Evolutionary conservation across 2,888 invertebrate genomes (phyloP), one percentile per base, ranked within the genome.

Genomic region (Drosophila longiperda): DNA sequence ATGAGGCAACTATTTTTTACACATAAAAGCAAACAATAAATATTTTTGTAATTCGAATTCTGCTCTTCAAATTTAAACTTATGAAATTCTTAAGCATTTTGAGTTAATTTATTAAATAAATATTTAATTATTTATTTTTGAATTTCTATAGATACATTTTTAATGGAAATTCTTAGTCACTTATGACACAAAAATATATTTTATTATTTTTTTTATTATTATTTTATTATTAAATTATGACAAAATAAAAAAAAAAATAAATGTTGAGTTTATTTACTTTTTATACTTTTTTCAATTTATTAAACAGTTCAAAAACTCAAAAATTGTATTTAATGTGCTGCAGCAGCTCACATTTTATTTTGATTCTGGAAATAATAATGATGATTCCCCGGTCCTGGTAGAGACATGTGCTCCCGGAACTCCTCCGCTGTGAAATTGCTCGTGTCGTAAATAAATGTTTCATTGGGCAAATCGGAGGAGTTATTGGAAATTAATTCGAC

Each of bases 371-470:
- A 74, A 34, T 78, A 83, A 26, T 73, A 69, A 34, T 75, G 80
- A 9, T 91, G 86, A 64, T 90, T 80, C 0, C 20, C 20, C 0
- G 90, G 83, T 5, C 91, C 91, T 0, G 90, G 87, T 2, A 65
- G 36, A 8, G 65, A 33, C 15, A 91, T 74, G 66, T 91, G 84
- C 3, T 78, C 63, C 8, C 83, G 72, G 42, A 91, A 83, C 65
- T 91, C 23, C 3, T 87, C 62, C 49, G 88, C 29, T 15, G 65
- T 62, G 61, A 91, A 91, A 0, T 33, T 17, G 36, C 83, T 87
- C 1, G 91, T 64, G 26, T 86, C 62, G 53, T 82, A 91, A 17
- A 23, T 0, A 50, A 89, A 91, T 5, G 58, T 34, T 6, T 9
- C 15, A 8, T 5, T 5, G 32, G 29, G 48, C 2, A 12, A 3